These are phyloP conservation scores for Asteroscopus sphinx DNA, from an alignment of 2,888 invertebrate genomes.

Conservation along the genomic window DNA sequence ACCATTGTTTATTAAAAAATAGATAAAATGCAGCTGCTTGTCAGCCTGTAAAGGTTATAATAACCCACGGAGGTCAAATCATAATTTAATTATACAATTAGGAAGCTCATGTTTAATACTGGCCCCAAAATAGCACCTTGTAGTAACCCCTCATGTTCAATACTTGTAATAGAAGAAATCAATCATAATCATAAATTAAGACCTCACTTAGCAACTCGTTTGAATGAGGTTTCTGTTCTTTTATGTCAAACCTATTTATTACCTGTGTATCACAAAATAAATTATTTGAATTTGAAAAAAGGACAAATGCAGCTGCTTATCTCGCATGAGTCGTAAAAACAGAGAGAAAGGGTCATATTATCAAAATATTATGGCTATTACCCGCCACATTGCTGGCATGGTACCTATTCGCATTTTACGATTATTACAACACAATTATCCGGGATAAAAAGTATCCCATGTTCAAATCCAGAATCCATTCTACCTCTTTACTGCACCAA, in stretches of 20 bases:
- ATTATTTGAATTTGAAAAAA: constrained; percentile 18
- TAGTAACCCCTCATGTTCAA: no score
- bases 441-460: neutral
- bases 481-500: neutral
- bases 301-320: constrained; percentile 36
- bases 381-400: constrained; percentile 10
- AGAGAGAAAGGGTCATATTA: constrained; percentile 39
- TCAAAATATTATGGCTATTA: constrained; percentile 46
- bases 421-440: constrained; percentile 17
- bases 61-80: neutral
- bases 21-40: constrained; percentile 4
- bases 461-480: constrained; percentile 13
- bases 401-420: constrained; percentile 27
- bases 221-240: no score
- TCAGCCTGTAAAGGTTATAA: neutral
- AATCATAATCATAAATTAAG: no score
- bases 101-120: neutral
- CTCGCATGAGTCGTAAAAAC: constrained; percentile 37
- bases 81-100: neutral
- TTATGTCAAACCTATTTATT: no score
- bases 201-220: no score
- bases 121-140: no score
- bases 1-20: constrained; percentile 16
- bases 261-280: no score
- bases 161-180: no score